Evolutionary conservation across 30 jellyfish, hydroid and myxozoan genomes (phyloP), one percentile per base, ranked within the genome.

Genomic region (Phacellophora camtschatica): DNA sequence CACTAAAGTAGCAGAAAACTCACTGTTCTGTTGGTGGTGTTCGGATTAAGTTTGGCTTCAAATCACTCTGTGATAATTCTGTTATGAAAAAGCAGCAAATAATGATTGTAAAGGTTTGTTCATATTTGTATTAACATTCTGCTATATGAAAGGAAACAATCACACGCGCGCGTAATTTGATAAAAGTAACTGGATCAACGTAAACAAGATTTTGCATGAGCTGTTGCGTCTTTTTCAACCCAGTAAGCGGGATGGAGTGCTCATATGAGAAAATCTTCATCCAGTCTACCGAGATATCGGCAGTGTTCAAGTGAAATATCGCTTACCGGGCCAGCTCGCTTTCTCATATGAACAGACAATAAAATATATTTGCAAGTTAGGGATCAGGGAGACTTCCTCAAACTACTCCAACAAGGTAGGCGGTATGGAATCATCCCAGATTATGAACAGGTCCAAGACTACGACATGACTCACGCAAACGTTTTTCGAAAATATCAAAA

Each of bases 1-100:
- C n/a, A n/a, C n/a, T n/a, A n/a, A n/a, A n/a, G n/a, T n/a, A n/a
- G n/a, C n/a, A n/a, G n/a, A n/a, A 4, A 43, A 29, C 4, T 16
- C 81, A 89, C 97, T 85, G 73, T 48, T 89, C 97, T 73, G 92
- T 89, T 24, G 97, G 97, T 51, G 97, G 67, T 12, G 82, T 89
- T 23, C 96, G 79, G 13, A 89, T 65, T 77, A 89, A 76, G 16
- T 71, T 82, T 42, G 95, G 88, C 71, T 70, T 55, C 66, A 81
- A 32, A 78, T 76, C 81, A 18, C 87, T 70, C 41, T 82, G 83
- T 65, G 92, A 74, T 25, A 89, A 71, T 34, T 89, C 97, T 89
- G 71, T 1, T 28, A 68, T 1, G 0, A 34, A 57, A 29, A 74
- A 23, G 27, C 51, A 20, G 69, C 69, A 24, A 16, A 68, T 45